Evolutionary conservation across 2,888 invertebrate genomes (phyloP).

Genomic region (Meandrusa payeni): DNA sequence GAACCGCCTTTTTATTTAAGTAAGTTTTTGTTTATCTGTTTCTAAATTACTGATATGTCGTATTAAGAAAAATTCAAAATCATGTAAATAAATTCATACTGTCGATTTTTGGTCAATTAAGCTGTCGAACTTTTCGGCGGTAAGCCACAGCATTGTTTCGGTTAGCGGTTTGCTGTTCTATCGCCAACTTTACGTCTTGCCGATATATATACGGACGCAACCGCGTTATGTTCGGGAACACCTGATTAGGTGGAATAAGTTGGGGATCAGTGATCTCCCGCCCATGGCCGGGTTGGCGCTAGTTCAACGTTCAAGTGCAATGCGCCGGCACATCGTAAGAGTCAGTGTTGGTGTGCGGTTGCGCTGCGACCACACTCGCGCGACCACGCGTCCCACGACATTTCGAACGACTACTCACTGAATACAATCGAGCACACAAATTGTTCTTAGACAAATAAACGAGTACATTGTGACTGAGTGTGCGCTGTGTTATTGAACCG

Average conservation of each 20-base stretch:
- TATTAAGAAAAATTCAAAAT: too few relatives aligned
- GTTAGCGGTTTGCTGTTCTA: slow-evolving; percentile 62
- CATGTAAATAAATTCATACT: too few relatives aligned
- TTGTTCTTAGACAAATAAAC: slow-evolving; percentile 37
- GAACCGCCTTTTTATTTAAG: too few relatives aligned
- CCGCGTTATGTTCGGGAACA: slow-evolving; percentile 42
- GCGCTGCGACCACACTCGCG: slow-evolving; percentile 32
- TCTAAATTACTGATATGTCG: too few relatives aligned
- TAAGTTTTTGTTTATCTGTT: too few relatives aligned
- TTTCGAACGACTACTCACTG: slow-evolving; percentile 40
- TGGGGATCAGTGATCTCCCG: slow-evolving; percentile 32
- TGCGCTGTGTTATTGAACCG: slow-evolving; percentile 50
- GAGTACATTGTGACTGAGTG: slow-evolving; percentile 37
- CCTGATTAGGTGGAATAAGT: slow-evolving; percentile 26
- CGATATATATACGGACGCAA: slow-evolving; percentile 38
- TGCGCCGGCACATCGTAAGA: slow-evolving; percentile 53
- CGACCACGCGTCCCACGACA: slow-evolving; percentile 37
- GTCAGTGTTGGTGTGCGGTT: slow-evolving; percentile 58
- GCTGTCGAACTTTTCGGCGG: slow-evolving; percentile 45
- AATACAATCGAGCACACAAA: slow-evolving; percentile 33
- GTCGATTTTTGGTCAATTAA: slow-evolving; percentile 61
- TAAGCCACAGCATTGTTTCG: slow-evolving; percentile 60
- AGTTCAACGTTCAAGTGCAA: slow-evolving; percentile 75
- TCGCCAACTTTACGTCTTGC: slow-evolving; percentile 46
- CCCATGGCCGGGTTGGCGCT: slow-evolving; percentile 50